Base-by-base conservation (phyloP, 2,797 vertebrate species). In the Acrossocheilus fasciatus region DNA sequence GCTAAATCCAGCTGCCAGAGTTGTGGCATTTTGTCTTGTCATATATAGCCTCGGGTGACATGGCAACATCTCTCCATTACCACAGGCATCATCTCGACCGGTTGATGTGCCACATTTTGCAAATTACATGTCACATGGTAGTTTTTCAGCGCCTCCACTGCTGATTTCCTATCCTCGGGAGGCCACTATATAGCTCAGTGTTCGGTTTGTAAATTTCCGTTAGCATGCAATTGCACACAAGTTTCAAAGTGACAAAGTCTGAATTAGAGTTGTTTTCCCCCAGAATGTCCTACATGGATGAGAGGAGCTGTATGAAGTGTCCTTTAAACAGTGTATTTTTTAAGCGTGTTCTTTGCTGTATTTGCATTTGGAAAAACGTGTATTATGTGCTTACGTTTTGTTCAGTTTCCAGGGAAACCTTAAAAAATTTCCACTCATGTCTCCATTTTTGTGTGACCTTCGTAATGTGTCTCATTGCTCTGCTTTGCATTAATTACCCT, bases 71-170 rank as follows among this genome's bases (percentile, higher is more conserved):
- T 75, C 10, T 64, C 45, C 23, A 47, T 66, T 75, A 20, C 23
- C 30, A 68, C 30, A 20, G 26, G 26, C 34, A 41, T 20, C 78
- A 90, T 88, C 89, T 80, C 34, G 87, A 36, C 72, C 83, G 83
- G 88, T 91, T 81, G 83, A 88, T 84, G 80, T 86, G 86, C 52
- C 81, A 69, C 82, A 87, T 84, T 85, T 87, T 83, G 87, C 83
- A 91, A 91, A 93, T 92, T 86, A 89, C 88, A 91, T 6, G 41
- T 83, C 84, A 54, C 86, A 73, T 93, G 89, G 82, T 90, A 84
- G 93, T 93, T 93, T 92, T 90, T 92, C 91, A 90, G 83, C 84
- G 18, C 91, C 86, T 87, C 89, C 84, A 83, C 59, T 34, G 80
- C 89, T 88, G 84, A 87, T 91, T 93, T 91, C 88, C 90, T 91